phyloP scores from a whole-genome alignment of 2,113 vertebrate genomes.

The Pipra filicauda region DNA sequence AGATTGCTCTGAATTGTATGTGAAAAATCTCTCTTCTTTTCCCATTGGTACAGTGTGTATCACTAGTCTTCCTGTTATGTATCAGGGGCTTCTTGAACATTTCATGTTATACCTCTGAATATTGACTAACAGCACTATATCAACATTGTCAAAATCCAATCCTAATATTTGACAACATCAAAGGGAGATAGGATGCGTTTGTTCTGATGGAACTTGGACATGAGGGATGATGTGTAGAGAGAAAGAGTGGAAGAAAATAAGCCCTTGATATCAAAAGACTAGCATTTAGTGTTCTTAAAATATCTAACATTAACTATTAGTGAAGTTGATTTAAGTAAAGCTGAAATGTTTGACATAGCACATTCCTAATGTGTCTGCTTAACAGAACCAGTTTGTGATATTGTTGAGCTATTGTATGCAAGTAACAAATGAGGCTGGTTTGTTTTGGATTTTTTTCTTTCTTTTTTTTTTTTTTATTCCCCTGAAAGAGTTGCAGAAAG shows the following conservation, averaged over 20 bases:
- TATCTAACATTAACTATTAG: neutral
- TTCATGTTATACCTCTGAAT: conserved; percentile 11
- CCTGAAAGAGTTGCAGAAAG: conserved; percentile 30
- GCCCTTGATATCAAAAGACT: neutral
- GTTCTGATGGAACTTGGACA: neutral
- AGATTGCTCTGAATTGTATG: neutral
- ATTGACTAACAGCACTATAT: conserved; percentile 12
- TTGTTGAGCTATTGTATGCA: neutral
- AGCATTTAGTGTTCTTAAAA: neutral
- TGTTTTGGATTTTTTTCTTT: accelerated
- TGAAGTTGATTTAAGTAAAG: conserved; percentile 9
- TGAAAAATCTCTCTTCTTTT: neutral
- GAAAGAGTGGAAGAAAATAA: neutral
- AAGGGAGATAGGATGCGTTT: conserved; percentile 12
- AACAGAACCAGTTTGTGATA: neutral
- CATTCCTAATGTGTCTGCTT: neutral
- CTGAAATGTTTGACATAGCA: neutral
- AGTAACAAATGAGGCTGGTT: neutral
- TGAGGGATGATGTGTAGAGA: neutral
- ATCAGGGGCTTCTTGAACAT: neutral
- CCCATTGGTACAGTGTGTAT: neutral
- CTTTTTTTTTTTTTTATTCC: neutral
- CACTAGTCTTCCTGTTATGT: neutral
- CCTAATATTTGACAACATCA: conserved; percentile 11
- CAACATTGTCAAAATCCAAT: neutral